Percentiles rank a stretch among this genome's conserved stretches.
These are phyloP conservation scores for Abramis brama DNA, from an alignment of 2,113 vertebrate genomes.

Conservation along the genomic window DNA sequence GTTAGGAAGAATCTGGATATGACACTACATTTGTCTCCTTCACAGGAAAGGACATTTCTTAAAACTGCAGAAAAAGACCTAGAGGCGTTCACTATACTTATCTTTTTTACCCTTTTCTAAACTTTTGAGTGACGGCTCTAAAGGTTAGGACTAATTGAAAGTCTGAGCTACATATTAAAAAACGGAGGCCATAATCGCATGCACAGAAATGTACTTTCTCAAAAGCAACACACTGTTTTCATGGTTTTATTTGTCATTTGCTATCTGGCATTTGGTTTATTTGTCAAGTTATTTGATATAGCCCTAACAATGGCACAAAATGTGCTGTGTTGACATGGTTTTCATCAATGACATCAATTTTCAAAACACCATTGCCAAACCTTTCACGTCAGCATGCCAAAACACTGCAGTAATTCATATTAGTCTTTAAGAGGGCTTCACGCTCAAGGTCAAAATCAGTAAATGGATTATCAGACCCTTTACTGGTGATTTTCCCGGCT, in stretches of 20 bases:
- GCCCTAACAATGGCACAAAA: background rate
- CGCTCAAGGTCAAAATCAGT: constrained; percentile 54
- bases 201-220: background rate
- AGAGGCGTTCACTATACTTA: background rate
- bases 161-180: constrained; percentile 27
- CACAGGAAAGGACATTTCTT: constrained; percentile 39
- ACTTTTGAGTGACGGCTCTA: constrained; percentile 32
- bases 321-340: constrained; percentile 16
- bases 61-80: constrained; percentile 29
- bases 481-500: constrained; percentile 44
- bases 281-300: constrained; percentile 34
- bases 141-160: constrained; percentile 44
- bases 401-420: constrained; percentile 38
- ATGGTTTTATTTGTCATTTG: background rate
- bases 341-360: constrained; percentile 50
- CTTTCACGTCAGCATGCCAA: constrained; percentile 33
- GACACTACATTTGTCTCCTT: constrained; percentile 32
- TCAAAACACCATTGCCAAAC: constrained; percentile 29
- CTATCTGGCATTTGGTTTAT: constrained; percentile 32
- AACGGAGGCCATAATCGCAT: background rate
- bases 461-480: constrained; percentile 51
- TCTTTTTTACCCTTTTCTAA: constrained; percentile 11
- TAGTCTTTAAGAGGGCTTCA: constrained; percentile 33
- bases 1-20: background rate
- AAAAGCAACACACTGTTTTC: background rate